Percentiles rank a stretch among this genome's conserved stretches.
Conservation (phyloP, 2,113 vertebrate genomes). For the Chlorodrepanis virens region DNA sequence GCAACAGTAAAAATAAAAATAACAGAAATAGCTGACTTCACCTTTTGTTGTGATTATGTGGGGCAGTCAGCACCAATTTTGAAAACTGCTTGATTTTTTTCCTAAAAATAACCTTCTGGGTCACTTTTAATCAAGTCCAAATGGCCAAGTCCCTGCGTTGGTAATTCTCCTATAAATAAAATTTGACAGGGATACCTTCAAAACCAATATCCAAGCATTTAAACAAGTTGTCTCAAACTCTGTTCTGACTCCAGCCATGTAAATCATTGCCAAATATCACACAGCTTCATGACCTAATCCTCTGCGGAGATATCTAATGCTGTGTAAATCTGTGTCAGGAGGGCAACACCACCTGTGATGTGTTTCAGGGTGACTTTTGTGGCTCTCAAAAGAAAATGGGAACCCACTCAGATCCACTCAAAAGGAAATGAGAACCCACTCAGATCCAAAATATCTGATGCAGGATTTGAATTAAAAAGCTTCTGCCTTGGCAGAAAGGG, state of each 20-base stretch:
- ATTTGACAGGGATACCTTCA: constrained; percentile 50
- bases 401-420: neutral
- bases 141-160: neutral
- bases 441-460: neutral
- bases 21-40: constrained; percentile 53
- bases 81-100: constrained; percentile 52
- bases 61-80: constrained; percentile 60
- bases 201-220: constrained; percentile 38
- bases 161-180: constrained; percentile 45
- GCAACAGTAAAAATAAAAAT: neutral
- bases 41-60: constrained; percentile 46
- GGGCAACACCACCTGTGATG: constrained; percentile 31
- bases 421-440: neutral
- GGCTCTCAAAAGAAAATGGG: neutral
- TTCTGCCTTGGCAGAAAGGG: neutral
- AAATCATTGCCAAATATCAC: constrained; percentile 39
- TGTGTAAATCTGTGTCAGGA: constrained; percentile 59
- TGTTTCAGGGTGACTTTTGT: constrained; percentile 33
- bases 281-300: constrained; percentile 18
- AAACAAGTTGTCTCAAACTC: constrained; percentile 9
- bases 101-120: constrained; percentile 57
- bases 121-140: constrained; percentile 67
- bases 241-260: neutral
- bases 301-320: constrained; percentile 22
- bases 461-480: neutral